phyloP scores from a whole-genome alignment of 2,113 vertebrate species.

The Romanogobio albipinnatus region DNA sequence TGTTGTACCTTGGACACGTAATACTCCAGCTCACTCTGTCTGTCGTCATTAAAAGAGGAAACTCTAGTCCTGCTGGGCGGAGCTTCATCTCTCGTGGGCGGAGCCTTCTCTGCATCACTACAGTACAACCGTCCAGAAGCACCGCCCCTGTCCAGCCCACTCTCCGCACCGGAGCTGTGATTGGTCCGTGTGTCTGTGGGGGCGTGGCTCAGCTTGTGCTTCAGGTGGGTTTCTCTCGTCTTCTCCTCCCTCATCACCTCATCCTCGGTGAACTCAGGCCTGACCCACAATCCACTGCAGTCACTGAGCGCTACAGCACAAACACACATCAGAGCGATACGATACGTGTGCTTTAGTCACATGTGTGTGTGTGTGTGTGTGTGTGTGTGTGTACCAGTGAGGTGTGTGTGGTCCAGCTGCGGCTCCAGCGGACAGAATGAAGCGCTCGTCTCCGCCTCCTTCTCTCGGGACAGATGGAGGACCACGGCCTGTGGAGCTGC shows the following conservation, averaged over 20 bases:
- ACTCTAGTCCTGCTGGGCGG: background rate
- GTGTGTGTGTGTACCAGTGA: constrained; percentile 40
- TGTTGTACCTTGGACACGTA: constrained; percentile 53
- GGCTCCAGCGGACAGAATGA: constrained; percentile 51
- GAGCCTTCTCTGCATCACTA: background rate
- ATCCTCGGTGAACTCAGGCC: background rate
- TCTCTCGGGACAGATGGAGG: constrained; percentile 51
- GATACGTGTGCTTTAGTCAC: too few species aligned
- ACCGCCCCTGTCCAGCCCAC: background rate
- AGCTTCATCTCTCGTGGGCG: background rate
- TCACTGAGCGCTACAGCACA: constrained; percentile 39
- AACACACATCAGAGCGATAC: background rate
- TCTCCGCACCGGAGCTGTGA: constrained; percentile 16
- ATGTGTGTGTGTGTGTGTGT: constrained; percentile 3
- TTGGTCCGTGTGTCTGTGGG: constrained; percentile 11
- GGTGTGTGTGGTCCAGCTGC: constrained; percentile 46
- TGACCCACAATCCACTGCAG: constrained; percentile 41
- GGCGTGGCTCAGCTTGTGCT: background rate
- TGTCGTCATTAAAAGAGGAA: constrained; percentile 22
- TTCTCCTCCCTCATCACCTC: background rate
- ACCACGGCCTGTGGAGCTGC: constrained; percentile 48
- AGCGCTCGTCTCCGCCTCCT: constrained; percentile 28
- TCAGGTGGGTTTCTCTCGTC: background rate
- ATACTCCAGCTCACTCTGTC: constrained; percentile 57
- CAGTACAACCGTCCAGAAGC: background rate